These are phyloP conservation scores for Bambusicola thoracicus DNA, from an alignment of 2,113 vertebrate species.

Conservation along the genomic window DNA sequence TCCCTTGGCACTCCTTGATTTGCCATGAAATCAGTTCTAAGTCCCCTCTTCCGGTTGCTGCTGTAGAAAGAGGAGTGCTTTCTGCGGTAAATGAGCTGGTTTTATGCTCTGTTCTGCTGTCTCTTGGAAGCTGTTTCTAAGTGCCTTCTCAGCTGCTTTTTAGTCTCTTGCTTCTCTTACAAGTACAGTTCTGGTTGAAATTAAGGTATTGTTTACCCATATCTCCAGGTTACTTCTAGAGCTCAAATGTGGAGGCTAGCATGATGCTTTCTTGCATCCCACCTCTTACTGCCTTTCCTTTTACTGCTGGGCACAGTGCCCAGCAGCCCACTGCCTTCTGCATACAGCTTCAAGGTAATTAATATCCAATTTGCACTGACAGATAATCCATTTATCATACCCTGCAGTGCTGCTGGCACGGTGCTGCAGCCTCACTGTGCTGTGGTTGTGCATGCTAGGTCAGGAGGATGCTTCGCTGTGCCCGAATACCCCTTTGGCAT, in stretches of 20 bases:
- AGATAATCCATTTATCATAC: neutral
- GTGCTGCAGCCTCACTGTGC: neutral
- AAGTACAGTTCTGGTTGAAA: no score
- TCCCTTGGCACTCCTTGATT: neutral
- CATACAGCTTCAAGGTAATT: neutral
- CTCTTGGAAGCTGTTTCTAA: neutral
- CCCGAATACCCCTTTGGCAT: neutral
- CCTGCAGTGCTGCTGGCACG: neutral
- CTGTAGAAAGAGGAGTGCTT: neutral
- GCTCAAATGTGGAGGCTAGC: neutral
- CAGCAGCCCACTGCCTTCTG: neutral
- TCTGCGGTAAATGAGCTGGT: neutral
- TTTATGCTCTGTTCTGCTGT: no score
- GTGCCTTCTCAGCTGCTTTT: neutral
- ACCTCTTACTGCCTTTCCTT: neutral
- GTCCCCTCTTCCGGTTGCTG: neutral
- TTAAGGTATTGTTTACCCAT: neutral
- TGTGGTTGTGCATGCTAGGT: fast-evolving
- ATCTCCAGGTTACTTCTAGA: neutral
- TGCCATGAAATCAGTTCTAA: neutral
- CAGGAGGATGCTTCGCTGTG: neutral
- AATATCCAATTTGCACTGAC: neutral
- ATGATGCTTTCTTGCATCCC: neutral
- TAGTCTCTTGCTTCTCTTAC: neutral
- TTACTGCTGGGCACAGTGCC: neutral